Percentiles rank a stretch among this genome's conserved stretches.
Evolutionary conservation across 2,888 invertebrate species (phyloP).

Genomic region (Cremastinae sp.): DNA sequence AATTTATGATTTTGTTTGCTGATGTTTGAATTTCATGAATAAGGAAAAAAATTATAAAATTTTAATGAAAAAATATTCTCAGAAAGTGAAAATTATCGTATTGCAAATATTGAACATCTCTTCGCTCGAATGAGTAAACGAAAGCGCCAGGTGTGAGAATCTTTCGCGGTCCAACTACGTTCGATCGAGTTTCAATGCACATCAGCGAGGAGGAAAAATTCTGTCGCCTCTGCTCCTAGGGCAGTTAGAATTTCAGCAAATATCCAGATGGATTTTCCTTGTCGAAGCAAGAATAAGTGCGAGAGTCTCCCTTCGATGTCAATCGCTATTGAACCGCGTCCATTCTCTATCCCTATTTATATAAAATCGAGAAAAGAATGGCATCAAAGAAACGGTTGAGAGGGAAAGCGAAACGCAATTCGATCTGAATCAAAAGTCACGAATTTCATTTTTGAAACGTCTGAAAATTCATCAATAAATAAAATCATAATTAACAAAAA

Average conservation of each 20-base stretch:
- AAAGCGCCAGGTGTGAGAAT: slow-evolving; percentile 46
- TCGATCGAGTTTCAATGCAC: slow-evolving; percentile 29
- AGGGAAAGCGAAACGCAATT: too few relatives aligned
- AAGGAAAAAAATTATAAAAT: too few relatives aligned
- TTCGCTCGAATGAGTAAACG: slow-evolving; percentile 32
- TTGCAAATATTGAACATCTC: neutral
- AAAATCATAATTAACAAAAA: neutral
- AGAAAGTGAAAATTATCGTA: too few relatives aligned
- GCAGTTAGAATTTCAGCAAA: slow-evolving; percentile 25
- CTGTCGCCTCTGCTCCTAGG: neutral
- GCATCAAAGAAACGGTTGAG: neutral
- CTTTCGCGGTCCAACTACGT: slow-evolving; percentile 6
- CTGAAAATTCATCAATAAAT: too few relatives aligned
- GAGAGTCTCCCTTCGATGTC: neutral
- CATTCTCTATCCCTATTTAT: neutral
- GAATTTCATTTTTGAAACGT: too few relatives aligned
- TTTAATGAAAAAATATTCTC: too few relatives aligned
- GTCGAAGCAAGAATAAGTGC: slow-evolving; percentile 25
- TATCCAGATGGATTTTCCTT: slow-evolving; percentile 51
- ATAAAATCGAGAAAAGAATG: neutral
- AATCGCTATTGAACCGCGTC: slow-evolving; percentile 4
- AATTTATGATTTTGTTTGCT: too few relatives aligned
- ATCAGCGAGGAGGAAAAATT: slow-evolving; percentile 28
- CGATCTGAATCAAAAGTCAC: too few relatives aligned
- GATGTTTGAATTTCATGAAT: too few relatives aligned